These are phyloP conservation scores for Andrena trimmerana DNA, from an alignment of 2,888 invertebrate genomes.

Conservation along the genomic window DNA sequence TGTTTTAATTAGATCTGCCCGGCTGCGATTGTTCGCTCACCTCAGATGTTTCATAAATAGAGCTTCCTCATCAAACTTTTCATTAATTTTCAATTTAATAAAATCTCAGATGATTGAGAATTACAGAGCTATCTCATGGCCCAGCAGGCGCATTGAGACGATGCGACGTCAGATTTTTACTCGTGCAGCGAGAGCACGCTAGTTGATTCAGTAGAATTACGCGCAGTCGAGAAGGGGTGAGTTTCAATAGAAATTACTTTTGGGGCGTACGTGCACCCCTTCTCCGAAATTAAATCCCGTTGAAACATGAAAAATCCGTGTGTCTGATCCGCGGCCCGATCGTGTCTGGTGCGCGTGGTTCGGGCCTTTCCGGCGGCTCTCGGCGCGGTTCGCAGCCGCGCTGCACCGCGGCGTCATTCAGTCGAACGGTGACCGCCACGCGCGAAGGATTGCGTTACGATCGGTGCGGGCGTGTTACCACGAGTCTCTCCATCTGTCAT, in stretches of 20 bases:
- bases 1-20: no score
- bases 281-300: slow-evolving; percentile 10
- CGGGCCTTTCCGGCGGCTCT: slow-evolving; percentile 70
- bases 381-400: slow-evolving; percentile 61
- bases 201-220: slow-evolving; percentile 1
- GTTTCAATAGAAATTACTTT: slow-evolving; percentile 19
- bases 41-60: no score
- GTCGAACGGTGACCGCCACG: slow-evolving; percentile 77
- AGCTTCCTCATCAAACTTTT: no score
- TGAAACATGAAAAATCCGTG: slow-evolving; percentile 46
- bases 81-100: no score
- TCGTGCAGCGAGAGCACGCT: neutral
- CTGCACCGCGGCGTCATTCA: slow-evolving; percentile 63
- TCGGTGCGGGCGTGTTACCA: slow-evolving; percentile 60
- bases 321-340: slow-evolving; percentile 29
- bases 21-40: no score
- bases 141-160: neutral
- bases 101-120: no score
- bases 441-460: slow-evolving; percentile 65
- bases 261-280: neutral
- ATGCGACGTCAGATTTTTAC: neutral
- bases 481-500: slow-evolving; percentile 64
- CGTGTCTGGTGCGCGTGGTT: slow-evolving; percentile 48
- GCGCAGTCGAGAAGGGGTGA: neutral
- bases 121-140: no score